Conservation (phyloP, 1,140 invertebrate genomes). For the Araneus ventricosus region DNA sequence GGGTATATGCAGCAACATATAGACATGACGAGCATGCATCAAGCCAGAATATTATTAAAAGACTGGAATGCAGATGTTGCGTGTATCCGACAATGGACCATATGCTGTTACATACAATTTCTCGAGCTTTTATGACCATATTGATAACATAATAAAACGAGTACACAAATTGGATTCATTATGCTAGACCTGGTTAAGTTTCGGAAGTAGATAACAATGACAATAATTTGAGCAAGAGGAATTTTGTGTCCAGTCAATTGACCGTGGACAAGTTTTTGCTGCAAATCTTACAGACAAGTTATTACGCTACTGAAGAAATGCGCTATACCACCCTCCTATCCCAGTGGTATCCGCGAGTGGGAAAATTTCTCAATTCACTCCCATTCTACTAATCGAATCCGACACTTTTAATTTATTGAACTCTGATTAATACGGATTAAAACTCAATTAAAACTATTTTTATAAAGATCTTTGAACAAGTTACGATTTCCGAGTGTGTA, state of each 20-base stretch:
- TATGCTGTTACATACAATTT: slow-evolving; percentile 94
- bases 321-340: slow-evolving; percentile 68
- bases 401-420: slow-evolving; percentile 87
- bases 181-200: slow-evolving; percentile 90
- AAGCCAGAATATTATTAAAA: slow-evolving; percentile 91
- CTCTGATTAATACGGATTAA: slow-evolving; percentile 86
- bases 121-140: slow-evolving; percentile 89
- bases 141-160: slow-evolving; percentile 91
- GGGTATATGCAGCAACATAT: slow-evolving; percentile 75
- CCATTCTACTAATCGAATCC: slow-evolving; percentile 84
- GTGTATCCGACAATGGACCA: slow-evolving; percentile 96
- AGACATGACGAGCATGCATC: slow-evolving; percentile 87
- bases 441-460: slow-evolving; percentile 94
- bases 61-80: slow-evolving; percentile 92
- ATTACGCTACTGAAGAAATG: slow-evolving; percentile 87
- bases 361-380: slow-evolving; percentile 82
- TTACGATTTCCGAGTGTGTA: slow-evolving; percentile 94
- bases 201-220: slow-evolving; percentile 86
- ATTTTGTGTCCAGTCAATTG: slow-evolving; percentile 89
- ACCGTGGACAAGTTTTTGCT: slow-evolving; percentile 90
- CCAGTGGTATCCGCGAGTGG: slow-evolving; percentile 72
- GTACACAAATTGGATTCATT: slow-evolving; percentile 88
- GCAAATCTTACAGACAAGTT: slow-evolving; percentile 94
- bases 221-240: slow-evolving; percentile 85
- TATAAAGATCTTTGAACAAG: slow-evolving; percentile 90